Percentiles rank a stretch among this genome's conserved stretches.
Evolutionary conservation across 2,888 invertebrate genomes (phyloP).

Genomic region (Flabesymbios commensalis): DNA sequence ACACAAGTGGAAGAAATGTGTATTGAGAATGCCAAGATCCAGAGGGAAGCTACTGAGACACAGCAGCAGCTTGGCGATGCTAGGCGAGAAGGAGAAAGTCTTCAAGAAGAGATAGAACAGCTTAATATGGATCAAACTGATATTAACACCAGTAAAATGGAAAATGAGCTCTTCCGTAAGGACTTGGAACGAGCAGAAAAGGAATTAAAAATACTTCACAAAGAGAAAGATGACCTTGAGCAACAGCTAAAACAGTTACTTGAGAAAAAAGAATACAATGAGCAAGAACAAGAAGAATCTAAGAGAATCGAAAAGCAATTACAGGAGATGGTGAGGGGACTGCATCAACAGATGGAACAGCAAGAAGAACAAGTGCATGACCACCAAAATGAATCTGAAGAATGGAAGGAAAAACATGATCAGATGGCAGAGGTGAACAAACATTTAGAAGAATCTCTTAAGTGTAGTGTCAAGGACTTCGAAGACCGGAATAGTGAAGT

Average conservation of each 20-base stretch:
- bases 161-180: neutral
- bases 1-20: constrained; percentile 42
- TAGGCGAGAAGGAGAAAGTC: too few relatives aligned
- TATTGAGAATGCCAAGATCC: constrained; percentile 41
- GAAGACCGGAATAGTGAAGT: neutral
- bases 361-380: neutral
- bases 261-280: neutral
- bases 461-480: neutral
- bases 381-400: neutral
- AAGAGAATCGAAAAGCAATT: neutral
- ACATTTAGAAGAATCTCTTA: neutral
- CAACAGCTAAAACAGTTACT: neutral
- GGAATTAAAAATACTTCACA: neutral
- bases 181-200: constrained; percentile 10
- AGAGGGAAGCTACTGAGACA: neutral
- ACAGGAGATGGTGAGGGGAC: neutral
- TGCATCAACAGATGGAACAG: neutral
- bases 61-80: constrained; percentile 7
- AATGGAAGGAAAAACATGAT: neutral
- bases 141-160: too few relatives aligned
- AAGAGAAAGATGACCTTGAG: neutral
- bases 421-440: neutral
- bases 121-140: too few relatives aligned
- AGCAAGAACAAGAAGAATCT: constrained; percentile 1
- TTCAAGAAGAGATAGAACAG: too few relatives aligned